Evolutionary conservation across 2,797 vertebrate genomes (phyloP), one percentile per base, ranked within the genome.

Genomic region (Spatula clypeata): DNA sequence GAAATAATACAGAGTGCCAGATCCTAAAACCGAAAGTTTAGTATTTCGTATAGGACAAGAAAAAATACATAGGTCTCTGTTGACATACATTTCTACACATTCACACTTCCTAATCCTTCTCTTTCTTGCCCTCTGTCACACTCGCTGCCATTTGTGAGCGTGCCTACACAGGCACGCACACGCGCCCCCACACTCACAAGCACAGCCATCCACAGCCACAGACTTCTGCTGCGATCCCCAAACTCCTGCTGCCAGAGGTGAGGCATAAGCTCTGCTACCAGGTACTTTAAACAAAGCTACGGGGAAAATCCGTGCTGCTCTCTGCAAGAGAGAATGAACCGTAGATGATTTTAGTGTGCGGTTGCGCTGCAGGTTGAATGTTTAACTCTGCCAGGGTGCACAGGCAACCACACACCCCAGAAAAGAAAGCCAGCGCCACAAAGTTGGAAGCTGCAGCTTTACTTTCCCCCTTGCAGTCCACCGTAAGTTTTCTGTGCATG

Each of bases 211-310:
- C 88, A 81, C 60, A 79, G 86, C 58, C 86, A 88, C 74, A 81
- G 91, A 81, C 89, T 94, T 85, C 79, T 91, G 65, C 58, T 27
- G 18, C 18, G 76, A 94, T 83, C 79, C 93, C 89, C 77, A 86
- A 93, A 73, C 75, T 71, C 93, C 49, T 24, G 53, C 7, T 1
- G 44, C 66, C 86, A 79, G 81, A 87, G 72, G 45, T 64, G 38
- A 87, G 61, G 70, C 44, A 79, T 18, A 83, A 96, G 91, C 83
- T 87, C 84, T 95, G 91, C 64, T 79, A 95, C 89, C 45, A 19
- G 9, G 70, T 90, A 66, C 93, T 96, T 91, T 94, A 96, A 94
- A 96, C 49, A 97, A 97, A 97, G 85, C 58, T 82, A 80, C 3
- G 34, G 92, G 88, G 72, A 62, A 82, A 94, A 88, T 69, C 85